Percentiles rank a stretch among this genome's conserved stretches.
Conservation (phyloP, 2,113 vertebrate species). For the Cryptoleucopteryx plumbea region DNA sequence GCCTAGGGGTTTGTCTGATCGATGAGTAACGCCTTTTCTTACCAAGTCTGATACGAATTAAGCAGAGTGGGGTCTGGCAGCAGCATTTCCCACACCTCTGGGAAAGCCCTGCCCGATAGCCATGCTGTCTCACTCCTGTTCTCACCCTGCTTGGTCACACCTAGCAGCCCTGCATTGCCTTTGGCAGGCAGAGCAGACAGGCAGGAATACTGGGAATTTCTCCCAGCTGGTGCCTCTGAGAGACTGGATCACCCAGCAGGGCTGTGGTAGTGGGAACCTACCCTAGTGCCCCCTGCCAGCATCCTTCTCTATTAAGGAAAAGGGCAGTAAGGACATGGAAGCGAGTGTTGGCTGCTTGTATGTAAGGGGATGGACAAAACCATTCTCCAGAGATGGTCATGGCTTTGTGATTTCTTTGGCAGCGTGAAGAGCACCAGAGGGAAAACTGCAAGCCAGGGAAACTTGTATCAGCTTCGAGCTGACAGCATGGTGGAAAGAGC, state of each 20-base stretch:
- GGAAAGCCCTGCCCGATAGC: background rate
- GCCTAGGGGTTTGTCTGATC: background rate
- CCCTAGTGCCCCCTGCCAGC: background rate
- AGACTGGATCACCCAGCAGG: background rate
- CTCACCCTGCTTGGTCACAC: background rate
- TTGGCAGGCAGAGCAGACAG: background rate
- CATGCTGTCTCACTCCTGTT: fast-evolving
- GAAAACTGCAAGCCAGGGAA: background rate
- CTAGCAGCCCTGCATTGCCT: background rate
- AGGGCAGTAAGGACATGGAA: background rate
- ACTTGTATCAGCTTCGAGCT: background rate
- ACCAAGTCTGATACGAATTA: background rate
- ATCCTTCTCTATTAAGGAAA: background rate
- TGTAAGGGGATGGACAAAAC: background rate
- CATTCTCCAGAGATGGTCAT: background rate
- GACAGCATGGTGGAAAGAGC: background rate
- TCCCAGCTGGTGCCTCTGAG: background rate
- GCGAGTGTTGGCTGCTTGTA: background rate
- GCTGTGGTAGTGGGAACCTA: background rate
- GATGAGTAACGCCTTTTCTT: background rate
- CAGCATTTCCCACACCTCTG: background rate
- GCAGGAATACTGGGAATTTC: background rate
- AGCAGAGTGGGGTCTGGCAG: background rate
- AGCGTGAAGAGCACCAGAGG: background rate
- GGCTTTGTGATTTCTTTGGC: background rate